Evolutionary conservation across 2,113 vertebrate species (phyloP).

Genomic region (Coracopsis vasa): DNA sequence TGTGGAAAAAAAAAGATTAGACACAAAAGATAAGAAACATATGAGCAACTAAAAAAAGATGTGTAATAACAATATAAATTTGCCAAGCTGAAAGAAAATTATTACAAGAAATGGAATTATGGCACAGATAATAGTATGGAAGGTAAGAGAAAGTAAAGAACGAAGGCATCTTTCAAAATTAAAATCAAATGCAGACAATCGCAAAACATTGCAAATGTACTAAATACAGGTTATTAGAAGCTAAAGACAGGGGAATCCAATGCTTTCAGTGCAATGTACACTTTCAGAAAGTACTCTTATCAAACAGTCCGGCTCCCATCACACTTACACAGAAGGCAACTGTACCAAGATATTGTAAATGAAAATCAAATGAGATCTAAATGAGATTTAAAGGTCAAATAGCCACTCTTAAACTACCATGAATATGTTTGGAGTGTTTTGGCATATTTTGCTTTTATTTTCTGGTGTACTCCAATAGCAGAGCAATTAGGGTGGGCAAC

Average conservation of each 20-base stretch:
- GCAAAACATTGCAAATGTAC: neutral
- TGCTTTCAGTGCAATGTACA: neutral
- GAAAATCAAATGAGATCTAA: neutral
- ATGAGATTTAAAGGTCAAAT: neutral
- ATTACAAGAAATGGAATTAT: neutral
- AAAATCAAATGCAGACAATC: neutral
- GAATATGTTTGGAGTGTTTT: neutral
- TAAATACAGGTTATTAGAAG: neutral
- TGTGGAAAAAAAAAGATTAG: neutral
- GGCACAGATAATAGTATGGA: neutral
- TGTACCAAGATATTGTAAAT: neutral
- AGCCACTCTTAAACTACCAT: neutral
- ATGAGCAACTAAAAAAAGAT: rapidly evolving
- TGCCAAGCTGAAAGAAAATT: neutral
- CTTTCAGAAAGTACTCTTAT: neutral
- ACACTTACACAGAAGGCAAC: neutral
- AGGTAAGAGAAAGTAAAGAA: neutral
- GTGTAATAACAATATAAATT: neutral
- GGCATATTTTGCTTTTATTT: neutral
- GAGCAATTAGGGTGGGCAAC: neutral
- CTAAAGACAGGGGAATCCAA: neutral
- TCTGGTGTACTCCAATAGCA: neutral
- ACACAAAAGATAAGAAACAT: neutral
- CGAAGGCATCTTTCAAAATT: neutral
- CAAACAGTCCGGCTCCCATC: neutral